These are phyloP conservation scores for Eunapius fragilis DNA, from an alignment of 37 sponge, comb jelly and placozoan genomes.

Conservation along the genomic window DNA sequence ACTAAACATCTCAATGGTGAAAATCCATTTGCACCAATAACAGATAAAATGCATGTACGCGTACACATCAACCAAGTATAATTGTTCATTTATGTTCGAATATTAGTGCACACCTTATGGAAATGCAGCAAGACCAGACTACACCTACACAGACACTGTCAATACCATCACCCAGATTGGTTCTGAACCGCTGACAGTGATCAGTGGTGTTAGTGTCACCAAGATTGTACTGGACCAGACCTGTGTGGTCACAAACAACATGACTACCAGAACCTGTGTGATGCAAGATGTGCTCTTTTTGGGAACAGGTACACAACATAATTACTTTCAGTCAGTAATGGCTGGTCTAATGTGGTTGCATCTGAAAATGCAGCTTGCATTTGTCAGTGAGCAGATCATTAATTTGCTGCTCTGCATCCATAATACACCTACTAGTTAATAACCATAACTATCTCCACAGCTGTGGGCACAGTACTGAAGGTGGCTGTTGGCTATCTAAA, in stretches of 20 bases:
- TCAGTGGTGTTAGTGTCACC: not conserved
- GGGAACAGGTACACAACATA: constrained; percentile 2
- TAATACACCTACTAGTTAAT: not conserved
- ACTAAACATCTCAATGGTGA: too few relatives aligned
- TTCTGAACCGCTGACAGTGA: not conserved
- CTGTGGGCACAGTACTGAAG: not conserved
- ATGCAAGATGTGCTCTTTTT: constrained; percentile 39
- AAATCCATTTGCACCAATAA: too few relatives aligned
- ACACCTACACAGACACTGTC: not conserved
- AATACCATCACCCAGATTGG: not conserved
- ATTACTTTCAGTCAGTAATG: too few relatives aligned
- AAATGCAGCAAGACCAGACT: not conserved
- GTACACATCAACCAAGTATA: too few relatives aligned
- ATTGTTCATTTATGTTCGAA: too few relatives aligned
- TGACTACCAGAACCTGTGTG: not conserved
- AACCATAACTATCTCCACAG: not conserved
- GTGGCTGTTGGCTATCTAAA: not conserved
- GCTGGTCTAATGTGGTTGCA: too few relatives aligned
- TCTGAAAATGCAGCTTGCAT: too few relatives aligned
- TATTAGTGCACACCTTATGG: not conserved
- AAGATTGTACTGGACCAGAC: not conserved
- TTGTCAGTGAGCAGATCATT: too few relatives aligned
- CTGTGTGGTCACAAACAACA: not conserved
- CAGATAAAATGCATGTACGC: too few relatives aligned
- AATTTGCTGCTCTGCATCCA: too few relatives aligned